These are phyloP conservation scores for Euphydryas editha DNA, from an alignment of 2,888 invertebrate genomes.

Conservation along the genomic window DNA sequence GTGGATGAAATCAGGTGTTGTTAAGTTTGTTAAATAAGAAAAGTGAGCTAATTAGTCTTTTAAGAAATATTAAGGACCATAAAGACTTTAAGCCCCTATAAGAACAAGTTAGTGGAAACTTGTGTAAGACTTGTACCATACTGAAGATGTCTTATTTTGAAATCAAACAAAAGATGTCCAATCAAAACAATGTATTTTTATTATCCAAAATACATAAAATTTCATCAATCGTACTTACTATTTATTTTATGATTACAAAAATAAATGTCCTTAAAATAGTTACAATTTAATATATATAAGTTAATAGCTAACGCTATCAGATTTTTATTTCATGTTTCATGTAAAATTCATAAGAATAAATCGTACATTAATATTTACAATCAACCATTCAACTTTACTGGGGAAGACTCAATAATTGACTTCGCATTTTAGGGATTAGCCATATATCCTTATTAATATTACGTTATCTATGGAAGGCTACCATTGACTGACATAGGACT, in stretches of 20 bases:
- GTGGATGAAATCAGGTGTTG: no score
- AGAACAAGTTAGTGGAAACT: no score
- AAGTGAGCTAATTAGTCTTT: no score
- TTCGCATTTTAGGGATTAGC: slow-evolving; percentile 41
- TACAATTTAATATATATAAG: slow-evolving; percentile 20
- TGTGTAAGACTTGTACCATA: no score
- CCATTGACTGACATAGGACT: slow-evolving; percentile 23
- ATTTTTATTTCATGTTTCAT: slow-evolving; percentile 14
- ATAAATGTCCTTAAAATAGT: slow-evolving; percentile 62
- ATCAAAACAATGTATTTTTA: slow-evolving; percentile 72
- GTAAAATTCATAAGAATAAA: slow-evolving; percentile 32
- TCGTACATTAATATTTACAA: slow-evolving; percentile 59
- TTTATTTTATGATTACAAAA: slow-evolving; percentile 74
- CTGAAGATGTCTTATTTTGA: neutral
- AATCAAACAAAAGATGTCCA: slow-evolving; percentile 44
- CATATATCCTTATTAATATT: slow-evolving; percentile 5
- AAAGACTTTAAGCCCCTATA: no score
- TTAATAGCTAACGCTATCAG: slow-evolving; percentile 16
- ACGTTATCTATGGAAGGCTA: slow-evolving; percentile 31
- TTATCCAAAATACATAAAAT: slow-evolving; percentile 66
- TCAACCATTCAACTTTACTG: slow-evolving; percentile 50
- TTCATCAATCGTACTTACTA: slow-evolving; percentile 32
- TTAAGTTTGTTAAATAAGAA: no score
- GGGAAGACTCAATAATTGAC: slow-evolving; percentile 73
- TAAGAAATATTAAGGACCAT: no score